These are phyloP conservation scores for Cettia cetti DNA, from an alignment of 2,113 vertebrate species.

Conservation along the genomic window DNA sequence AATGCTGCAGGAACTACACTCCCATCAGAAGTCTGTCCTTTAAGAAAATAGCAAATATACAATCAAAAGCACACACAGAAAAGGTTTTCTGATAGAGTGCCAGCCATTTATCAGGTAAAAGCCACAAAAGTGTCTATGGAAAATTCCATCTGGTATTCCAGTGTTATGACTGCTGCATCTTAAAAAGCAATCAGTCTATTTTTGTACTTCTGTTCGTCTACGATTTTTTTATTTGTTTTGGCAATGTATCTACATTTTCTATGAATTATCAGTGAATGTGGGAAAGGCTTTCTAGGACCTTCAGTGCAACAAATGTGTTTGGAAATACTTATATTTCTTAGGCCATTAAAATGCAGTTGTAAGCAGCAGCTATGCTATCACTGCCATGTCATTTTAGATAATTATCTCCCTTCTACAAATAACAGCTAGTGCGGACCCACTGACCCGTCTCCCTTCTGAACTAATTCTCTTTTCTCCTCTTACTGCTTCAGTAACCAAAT, in stretches of 20 bases:
- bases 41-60: not conserved
- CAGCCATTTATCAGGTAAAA: conserved; percentile 3
- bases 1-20: not conserved
- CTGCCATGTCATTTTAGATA: not conserved
- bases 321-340: not conserved
- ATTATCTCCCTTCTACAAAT: not conserved
- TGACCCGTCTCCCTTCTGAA: not conserved
- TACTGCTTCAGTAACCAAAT: not conserved
- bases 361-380: not conserved
- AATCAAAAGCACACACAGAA: not conserved
- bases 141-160: conserved; percentile 32
- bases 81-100: not conserved
- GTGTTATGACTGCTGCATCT: not conserved
- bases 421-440: not conserved
- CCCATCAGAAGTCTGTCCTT: not conserved
- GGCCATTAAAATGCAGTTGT: not conserved
- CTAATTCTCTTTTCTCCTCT: not conserved
- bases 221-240: conserved; percentile 29
- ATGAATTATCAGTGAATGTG: not conserved
- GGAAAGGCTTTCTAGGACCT: conserved; percentile 25
- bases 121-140: not conserved
- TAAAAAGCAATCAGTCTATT: conserved; percentile 51
- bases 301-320: conserved; percentile 1
- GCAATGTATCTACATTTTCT: conserved; percentile 6
- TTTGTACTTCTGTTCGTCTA: conserved; percentile 19